phyloP scores from a whole-genome alignment of 2,113 vertebrate species.

The Picathartes gymnocephalus region DNA sequence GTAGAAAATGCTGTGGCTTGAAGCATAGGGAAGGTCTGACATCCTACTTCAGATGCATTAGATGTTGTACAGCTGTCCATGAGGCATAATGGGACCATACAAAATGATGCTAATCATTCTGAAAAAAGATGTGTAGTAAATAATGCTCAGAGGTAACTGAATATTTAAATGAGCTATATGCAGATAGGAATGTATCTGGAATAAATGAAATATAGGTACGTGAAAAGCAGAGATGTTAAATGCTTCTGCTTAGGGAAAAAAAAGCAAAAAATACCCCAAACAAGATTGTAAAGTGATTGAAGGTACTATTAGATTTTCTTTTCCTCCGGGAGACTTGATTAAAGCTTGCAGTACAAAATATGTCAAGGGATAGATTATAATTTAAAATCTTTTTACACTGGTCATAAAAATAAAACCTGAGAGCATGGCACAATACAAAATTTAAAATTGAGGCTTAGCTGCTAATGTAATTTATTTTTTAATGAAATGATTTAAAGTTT shows the following conservation, averaged over 20 bases:
- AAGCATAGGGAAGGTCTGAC: background rate
- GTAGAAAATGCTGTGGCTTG: background rate
- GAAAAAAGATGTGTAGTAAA: background rate
- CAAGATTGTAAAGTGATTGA: constrained; percentile 36
- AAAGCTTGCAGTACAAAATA: constrained; percentile 44
- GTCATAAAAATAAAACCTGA: constrained; percentile 52
- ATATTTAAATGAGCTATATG: constrained; percentile 1
- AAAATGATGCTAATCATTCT: background rate
- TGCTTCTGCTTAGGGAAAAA: background rate
- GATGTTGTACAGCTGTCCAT: background rate
- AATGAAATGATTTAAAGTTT: constrained; percentile 60
- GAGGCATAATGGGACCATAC: background rate
- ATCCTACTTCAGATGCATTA: background rate
- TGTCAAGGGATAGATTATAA: constrained; percentile 46
- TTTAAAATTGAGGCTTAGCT: constrained; percentile 41
- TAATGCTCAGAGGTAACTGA: background rate
- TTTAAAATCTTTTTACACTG: constrained; percentile 46
- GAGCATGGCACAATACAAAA: constrained; percentile 27
- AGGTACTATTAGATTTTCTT: constrained; percentile 21
- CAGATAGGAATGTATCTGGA: background rate
- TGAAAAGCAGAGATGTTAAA: constrained; percentile 20
- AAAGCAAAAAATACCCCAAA: background rate
- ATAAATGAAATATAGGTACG: background rate
- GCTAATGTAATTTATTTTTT: constrained; percentile 60
- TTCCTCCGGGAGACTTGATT: constrained; percentile 39